Evolutionary conservation across 1,140 invertebrate species (phyloP).

Genomic region (Akabosia matsudoensis): DNA sequence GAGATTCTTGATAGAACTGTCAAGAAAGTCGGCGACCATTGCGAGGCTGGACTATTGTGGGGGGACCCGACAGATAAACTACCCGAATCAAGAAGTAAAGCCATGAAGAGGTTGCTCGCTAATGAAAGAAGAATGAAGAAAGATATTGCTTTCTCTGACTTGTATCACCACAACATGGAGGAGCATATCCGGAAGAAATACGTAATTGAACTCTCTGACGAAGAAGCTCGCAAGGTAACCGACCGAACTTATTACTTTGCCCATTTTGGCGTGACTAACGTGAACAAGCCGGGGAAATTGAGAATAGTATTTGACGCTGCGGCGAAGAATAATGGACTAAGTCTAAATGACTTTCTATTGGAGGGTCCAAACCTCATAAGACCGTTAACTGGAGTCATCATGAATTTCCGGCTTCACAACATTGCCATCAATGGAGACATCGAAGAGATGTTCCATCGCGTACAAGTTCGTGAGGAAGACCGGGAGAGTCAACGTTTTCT

Average conservation of each 20-base stretch:
- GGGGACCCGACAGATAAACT: background rate
- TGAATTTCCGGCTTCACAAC: slow-evolving; percentile 16
- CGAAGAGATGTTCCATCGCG: slow-evolving; percentile 37
- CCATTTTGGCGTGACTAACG: background rate
- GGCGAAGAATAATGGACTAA: background rate
- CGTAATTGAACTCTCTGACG: background rate
- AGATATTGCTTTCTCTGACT: background rate
- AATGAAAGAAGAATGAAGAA: background rate
- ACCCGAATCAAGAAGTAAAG: background rate
- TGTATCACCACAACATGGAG: background rate
- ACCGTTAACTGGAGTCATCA: background rate
- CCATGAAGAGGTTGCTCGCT: background rate
- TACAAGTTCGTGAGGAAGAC: slow-evolving; percentile 14
- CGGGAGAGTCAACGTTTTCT: slow-evolving; percentile 22
- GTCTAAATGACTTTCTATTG: slow-evolving; percentile 2
- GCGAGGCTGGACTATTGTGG: slow-evolving; percentile 31
- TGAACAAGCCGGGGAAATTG: background rate
- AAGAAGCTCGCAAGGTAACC: background rate
- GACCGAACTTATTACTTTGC: background rate
- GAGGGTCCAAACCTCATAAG: slow-evolving; percentile 25
- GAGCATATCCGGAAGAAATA: background rate
- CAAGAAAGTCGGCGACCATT: background rate
- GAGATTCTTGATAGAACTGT: slow-evolving; percentile 11
- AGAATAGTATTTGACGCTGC: background rate
- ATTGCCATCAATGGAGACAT: slow-evolving; percentile 29